A percentile compares a stretch with the other conserved stretches of the same genome.
These are phyloP conservation scores for Drosophila funebris DNA, from an alignment of 1,140 invertebrate genomes.

Conservation along the genomic window DNA sequence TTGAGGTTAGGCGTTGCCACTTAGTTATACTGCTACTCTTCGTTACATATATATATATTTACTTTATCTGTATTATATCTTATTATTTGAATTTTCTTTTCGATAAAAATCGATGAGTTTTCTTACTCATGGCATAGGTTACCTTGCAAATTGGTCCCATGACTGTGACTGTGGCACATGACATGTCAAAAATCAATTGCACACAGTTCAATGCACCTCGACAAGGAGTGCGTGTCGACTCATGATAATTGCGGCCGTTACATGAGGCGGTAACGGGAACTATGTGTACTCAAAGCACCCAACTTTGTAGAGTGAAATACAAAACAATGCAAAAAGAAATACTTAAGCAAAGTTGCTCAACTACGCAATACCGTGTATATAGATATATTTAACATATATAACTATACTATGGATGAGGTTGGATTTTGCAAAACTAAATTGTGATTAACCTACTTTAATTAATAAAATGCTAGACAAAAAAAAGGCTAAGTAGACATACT, in stretches of 20 bases:
- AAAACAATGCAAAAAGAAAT: background rate
- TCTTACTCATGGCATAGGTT: background rate
- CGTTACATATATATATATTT: too few relatives aligned
- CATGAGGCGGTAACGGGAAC: constrained; percentile 38
- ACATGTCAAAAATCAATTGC: constrained; percentile 67
- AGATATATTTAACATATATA: background rate
- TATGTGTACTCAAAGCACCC: constrained; percentile 30
- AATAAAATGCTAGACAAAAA: too few relatives aligned
- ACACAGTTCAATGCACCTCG: constrained; percentile 61
- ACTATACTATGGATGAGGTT: too few relatives aligned
- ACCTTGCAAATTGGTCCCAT: constrained; percentile 9
- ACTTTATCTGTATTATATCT: background rate
- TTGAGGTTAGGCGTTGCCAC: too few relatives aligned
- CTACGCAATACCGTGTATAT: background rate
- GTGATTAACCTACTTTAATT: too few relatives aligned
- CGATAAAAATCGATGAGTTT: background rate
- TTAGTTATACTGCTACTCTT: background rate
- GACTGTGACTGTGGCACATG: background rate
- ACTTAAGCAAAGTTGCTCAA: background rate
- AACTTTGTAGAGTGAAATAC: constrained; percentile 13
- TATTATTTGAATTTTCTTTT: too few relatives aligned
- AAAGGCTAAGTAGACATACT: too few relatives aligned
- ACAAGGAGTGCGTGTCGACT: constrained; percentile 57
- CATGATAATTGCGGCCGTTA: constrained; percentile 67
- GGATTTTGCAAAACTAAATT: too few relatives aligned